Evolutionary conservation across 2,797 vertebrate species (phyloP).

Genomic region (Rachycentron canadum): DNA sequence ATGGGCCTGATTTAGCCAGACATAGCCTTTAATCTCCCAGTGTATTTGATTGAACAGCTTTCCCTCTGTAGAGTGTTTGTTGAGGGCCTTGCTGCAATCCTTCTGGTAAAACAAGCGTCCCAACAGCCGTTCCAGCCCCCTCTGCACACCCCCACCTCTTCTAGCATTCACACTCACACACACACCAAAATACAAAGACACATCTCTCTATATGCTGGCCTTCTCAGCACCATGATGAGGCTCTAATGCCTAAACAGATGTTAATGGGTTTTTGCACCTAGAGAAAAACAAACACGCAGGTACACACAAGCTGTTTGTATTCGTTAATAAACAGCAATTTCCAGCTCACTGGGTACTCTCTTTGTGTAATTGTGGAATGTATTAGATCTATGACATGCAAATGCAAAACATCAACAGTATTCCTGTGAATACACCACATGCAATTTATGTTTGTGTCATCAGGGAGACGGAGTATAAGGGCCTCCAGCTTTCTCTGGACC

Average conservation of each 20-base stretch:
- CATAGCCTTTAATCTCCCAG: constrained; percentile 84
- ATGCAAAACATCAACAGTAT: constrained; percentile 18
- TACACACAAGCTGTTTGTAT: constrained; percentile 45
- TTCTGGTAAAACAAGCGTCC: constrained; percentile 79
- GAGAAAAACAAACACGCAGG: constrained; percentile 48
- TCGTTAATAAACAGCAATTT: constrained; percentile 42
- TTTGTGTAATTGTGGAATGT: constrained; percentile 30
- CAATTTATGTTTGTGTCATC: constrained; percentile 50
- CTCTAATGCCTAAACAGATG: constrained; percentile 76
- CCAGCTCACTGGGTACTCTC: constrained; percentile 13
- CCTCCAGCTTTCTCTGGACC: constrained; percentile 96
- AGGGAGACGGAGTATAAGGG: constrained; percentile 99
- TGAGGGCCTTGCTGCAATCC: constrained; percentile 83
- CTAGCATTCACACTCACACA: constrained; percentile 13
- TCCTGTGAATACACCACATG: neutral
- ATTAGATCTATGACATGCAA: constrained; percentile 35
- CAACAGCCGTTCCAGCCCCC: constrained; percentile 60
- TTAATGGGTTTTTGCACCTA: constrained; percentile 58
- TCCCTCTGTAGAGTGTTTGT: constrained; percentile 83
- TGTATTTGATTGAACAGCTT: constrained; percentile 82
- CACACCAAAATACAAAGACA: constrained; percentile 34
- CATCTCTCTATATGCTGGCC: neutral
- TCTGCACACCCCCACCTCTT: constrained; percentile 19
- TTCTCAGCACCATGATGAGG: constrained; percentile 37
- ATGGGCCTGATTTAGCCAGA: constrained; percentile 79